Evolutionary conservation across 2,113 vertebrate genomes (phyloP).

Genomic region (Poicephalus gulielmi): DNA sequence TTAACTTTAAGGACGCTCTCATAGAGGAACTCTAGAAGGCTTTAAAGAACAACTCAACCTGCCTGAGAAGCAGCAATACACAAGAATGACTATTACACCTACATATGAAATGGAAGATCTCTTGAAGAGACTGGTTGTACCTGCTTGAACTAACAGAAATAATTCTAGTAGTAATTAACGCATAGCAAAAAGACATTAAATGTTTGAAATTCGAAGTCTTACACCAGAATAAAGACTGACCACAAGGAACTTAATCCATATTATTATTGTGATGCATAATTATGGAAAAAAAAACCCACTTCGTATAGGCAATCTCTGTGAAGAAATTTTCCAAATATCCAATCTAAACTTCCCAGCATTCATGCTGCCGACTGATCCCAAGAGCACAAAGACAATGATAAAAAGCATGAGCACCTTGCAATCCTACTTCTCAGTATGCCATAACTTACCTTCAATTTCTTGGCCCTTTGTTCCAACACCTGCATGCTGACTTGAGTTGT

Average conservation of each 20-base stretch:
- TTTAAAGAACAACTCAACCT: slow-evolving; percentile 7
- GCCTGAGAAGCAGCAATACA: background rate
- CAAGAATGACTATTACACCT: background rate
- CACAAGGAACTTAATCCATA: background rate
- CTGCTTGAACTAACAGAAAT: background rate
- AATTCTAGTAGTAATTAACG: background rate
- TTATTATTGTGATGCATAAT: background rate
- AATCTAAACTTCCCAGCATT: background rate
- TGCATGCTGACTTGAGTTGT: slow-evolving; percentile 64
- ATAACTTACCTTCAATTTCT: slow-evolving; percentile 80
- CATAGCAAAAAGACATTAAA: background rate
- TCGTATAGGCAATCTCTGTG: background rate
- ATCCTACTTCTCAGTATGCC: background rate
- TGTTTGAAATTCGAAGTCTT: background rate
- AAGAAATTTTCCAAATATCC: background rate
- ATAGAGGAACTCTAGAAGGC: background rate
- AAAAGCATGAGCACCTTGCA: background rate
- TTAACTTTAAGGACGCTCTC: background rate
- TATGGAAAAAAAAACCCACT: background rate
- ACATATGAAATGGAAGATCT: background rate
- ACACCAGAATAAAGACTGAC: background rate
- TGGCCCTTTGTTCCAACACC: slow-evolving; percentile 76
- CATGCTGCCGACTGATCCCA: background rate
- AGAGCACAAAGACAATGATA: background rate
- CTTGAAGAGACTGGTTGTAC: background rate